phyloP scores from a whole-genome alignment of 2,797 vertebrate genomes.

The Lerista edwardsae region DNA sequence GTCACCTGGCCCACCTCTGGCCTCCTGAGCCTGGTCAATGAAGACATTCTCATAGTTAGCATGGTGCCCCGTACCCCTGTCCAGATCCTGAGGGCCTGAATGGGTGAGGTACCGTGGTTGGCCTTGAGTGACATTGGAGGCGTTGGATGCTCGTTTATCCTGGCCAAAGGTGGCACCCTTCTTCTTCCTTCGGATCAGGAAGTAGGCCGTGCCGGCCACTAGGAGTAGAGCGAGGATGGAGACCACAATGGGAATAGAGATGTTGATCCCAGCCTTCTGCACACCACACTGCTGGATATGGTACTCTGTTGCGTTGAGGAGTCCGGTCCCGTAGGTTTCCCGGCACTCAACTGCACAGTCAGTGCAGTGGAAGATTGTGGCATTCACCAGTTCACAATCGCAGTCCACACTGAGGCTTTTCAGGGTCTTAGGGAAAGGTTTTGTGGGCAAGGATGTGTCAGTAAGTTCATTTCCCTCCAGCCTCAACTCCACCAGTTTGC shows the following conservation, averaged over 20 bases:
- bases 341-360: neutral
- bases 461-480: constrained; percentile 46
- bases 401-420: constrained; percentile 38
- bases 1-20: neutral
- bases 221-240: neutral
- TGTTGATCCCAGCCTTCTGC: too few species aligned
- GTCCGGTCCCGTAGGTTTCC: neutral
- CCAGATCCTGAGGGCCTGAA: accelerated
- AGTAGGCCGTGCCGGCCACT: neutral
- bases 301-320: constrained; percentile 38
- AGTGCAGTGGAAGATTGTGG: accelerated
- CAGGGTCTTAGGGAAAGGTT: neutral
- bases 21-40: constrained; percentile 7
- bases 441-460: neutral
- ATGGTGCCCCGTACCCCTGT: accelerated
- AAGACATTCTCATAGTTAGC: constrained; percentile 68
- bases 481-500: neutral
- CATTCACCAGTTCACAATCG: neutral
- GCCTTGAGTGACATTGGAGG: neutral
- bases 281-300: neutral
- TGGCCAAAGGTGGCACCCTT: accelerated
- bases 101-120: constrained; percentile 54
- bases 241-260: neutral
- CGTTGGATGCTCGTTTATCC: neutral
- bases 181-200: neutral